Base-by-base conservation (phyloP, 2,113 vertebrate genomes). In the Natator depressus region DNA sequence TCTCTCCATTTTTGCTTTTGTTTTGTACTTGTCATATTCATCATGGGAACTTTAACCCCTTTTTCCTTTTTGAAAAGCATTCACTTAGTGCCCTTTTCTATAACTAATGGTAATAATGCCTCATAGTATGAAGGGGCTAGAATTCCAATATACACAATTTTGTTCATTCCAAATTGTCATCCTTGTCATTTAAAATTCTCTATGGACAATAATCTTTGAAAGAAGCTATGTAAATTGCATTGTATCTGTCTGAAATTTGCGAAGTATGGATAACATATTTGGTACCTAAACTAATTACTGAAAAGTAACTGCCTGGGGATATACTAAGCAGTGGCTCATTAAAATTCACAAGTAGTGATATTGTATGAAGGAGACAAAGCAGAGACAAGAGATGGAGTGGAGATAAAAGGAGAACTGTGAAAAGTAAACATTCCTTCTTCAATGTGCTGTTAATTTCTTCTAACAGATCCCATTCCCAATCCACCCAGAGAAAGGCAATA, bases 381-480 rank as follows among this genome's bases (percentile, higher is more conserved):
- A 54, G 54, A 93, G 89, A 90, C 62, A 87, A 38, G 65, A 35
- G 86, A 51, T 57, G 31, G 29, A 22, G 86, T 82, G 89, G 29
- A 22, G 87, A 91, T 11, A 81, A 94, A 93, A 88, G 55, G 65
- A 85, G 35, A 20, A 3, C 49, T 42, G 8, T 50, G 82, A 65
- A 96, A 93, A 82, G 22, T 81, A 85, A 92, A 89, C 57, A 81
- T 76, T 93, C 88, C 59, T 81, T 83, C 91, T 94, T 47, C 85
- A 35, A 5, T 92, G 38, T 89, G 35, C n/a, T 82, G 89, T 82
- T 96, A 87, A 93, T 92, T 96, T 96, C 79, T 75, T 42, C 53
- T 92, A 94, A 49, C 85, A 93, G 80, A 78, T 42, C 35, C 0
- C 57, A n/a, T 85, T 91, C 57, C 76, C 93, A 76, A 4, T 2